phyloP scores from a whole-genome alignment of 2,113 vertebrate species.

The Eclectus roratus region DNA sequence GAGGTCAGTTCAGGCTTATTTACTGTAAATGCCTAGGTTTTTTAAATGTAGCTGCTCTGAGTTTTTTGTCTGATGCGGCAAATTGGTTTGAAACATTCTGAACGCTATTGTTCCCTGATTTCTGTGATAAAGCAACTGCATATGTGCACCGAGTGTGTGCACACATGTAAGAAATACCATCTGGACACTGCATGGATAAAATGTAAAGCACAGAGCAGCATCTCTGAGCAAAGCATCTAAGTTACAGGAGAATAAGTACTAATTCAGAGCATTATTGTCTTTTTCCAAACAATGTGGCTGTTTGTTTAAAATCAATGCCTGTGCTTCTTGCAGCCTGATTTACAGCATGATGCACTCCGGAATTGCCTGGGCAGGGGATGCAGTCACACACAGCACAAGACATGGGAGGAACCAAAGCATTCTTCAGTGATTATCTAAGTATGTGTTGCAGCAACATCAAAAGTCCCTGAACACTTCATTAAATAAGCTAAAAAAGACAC shows the following conservation, averaged over 20 bases:
- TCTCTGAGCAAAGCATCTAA: background rate
- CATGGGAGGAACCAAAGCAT: conserved; percentile 63
- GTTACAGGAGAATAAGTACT: background rate
- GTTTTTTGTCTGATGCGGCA: background rate
- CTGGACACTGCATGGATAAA: background rate
- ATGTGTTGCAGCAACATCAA: conserved; percentile 53
- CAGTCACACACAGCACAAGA: conserved; percentile 30
- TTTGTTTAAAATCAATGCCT: background rate
- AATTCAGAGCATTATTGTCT: background rate
- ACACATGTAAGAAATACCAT: background rate
- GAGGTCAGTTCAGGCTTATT: background rate
- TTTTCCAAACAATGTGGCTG: background rate
- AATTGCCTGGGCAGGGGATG: conserved; percentile 18
- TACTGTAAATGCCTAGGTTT: background rate
- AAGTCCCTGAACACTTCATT: conserved; percentile 46
- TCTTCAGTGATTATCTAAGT: conserved; percentile 63
- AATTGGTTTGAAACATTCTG: background rate
- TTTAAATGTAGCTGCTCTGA: background rate
- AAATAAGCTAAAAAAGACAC: conserved; percentile 42
- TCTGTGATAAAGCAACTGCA: background rate
- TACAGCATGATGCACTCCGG: background rate
- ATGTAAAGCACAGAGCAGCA: background rate
- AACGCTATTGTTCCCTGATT: background rate
- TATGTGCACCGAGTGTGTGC: background rate
- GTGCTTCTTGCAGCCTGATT: conserved; percentile 20